Evolutionary conservation across 2,113 vertebrate species (phyloP), one percentile per base, ranked within the genome.

Genomic region (Spermophilus dauricus): DNA sequence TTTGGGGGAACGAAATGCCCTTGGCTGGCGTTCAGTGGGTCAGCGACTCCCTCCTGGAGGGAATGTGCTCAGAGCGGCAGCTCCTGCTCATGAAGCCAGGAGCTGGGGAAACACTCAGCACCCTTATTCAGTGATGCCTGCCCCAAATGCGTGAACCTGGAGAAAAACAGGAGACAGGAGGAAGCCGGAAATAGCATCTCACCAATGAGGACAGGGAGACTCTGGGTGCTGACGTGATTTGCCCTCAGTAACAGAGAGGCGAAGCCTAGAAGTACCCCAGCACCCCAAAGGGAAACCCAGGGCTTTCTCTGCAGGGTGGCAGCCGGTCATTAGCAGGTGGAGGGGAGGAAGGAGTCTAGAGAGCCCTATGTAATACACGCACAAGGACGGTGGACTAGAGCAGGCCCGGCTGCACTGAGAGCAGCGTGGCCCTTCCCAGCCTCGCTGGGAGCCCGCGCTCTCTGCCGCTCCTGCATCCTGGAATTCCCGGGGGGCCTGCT

Each of bases 301-400:
- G 2, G 32, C 51, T 67, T 86, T 72, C 22, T 70, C 37, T 37
- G 8, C 4, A 13, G n/a, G 5, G 0, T 51, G 14, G 4, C 16
- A 4, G 30, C 0, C 8, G 34, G 18, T 3, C 65, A 8, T 30
- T 51, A 11, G 8, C 17, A 5, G 6, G 8, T 0, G 4, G 32
- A 0, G 1, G 34, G 0, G 26, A 16, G 32, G 1, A 9, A 90
- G 18, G 37, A 45, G 69, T 2, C 8, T 0, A 11, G 37, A 34
- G 37, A 28, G 8, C 24, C 13, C 2, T 4, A 0, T 34, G 1
- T 12, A 11, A 24, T 0, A 32, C 45, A 26, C 45, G 20, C 1
- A 28, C 1, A 2, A 24, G 13, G 7, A 4, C 28, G 0, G 2
- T 1, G 53, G 42, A 17, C 61, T 2, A 2, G 0, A 0, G 9